Conservation (phyloP, 2,113 vertebrate species). For the Otus sunia region DNA sequence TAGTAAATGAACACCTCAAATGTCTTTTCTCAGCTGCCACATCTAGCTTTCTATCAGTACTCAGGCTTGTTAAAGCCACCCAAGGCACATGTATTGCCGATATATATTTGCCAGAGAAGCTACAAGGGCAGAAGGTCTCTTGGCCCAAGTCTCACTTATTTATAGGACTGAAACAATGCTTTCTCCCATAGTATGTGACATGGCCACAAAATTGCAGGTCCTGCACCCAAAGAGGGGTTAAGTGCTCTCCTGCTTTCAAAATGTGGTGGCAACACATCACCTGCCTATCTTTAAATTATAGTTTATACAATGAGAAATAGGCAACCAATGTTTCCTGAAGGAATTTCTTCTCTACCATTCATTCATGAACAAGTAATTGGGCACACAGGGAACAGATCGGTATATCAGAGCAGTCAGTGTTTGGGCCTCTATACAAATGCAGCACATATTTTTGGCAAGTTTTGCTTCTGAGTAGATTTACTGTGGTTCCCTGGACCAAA, state of each 20-base stretch:
- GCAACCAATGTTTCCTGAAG: neutral
- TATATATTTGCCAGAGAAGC: neutral
- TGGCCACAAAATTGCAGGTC: neutral
- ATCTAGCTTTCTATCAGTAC: neutral
- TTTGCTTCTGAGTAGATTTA: neutral
- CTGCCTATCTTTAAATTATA: neutral
- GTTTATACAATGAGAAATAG: neutral
- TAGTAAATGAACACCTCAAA: neutral
- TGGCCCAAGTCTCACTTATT: neutral
- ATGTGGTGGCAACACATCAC: neutral
- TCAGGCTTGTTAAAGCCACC: neutral
- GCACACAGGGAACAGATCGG: neutral
- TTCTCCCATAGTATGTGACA: neutral
- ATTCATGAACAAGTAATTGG: neutral
- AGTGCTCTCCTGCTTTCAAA: neutral
- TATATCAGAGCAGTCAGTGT: neutral
- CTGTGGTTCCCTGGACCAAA: neutral
- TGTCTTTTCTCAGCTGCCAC: neutral
- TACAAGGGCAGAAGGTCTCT: neutral
- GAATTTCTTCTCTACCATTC: neutral
- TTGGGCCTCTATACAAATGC: neutral
- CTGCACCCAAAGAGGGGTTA: neutral
- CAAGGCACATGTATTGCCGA: fast-evolving
- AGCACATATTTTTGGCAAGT: neutral
- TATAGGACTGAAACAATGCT: neutral